A percentile compares a stretch with the other conserved stretches of the same genome.
Evolutionary conservation across 2,888 invertebrate genomes (phyloP).

Genomic region (Zelleria hepariella): DNA sequence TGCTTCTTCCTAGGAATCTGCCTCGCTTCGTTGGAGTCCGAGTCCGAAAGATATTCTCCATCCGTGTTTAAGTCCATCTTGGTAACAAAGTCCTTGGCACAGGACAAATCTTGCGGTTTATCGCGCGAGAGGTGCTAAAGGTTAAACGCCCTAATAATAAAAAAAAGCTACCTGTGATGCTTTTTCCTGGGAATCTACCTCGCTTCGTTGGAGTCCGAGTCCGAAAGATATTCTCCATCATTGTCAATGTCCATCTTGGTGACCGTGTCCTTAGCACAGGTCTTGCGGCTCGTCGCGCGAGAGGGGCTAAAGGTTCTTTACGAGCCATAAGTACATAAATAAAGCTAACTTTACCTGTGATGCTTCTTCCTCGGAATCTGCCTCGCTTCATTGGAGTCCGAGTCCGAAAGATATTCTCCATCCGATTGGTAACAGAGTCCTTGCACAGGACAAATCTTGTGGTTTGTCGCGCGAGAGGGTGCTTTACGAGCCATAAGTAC

Average conservation of each 20-base stretch:
- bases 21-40: conserved; percentile 64
- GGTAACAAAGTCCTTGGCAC: conserved; percentile 55
- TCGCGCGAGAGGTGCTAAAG: conserved; percentile 25
- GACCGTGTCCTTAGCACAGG: conserved; percentile 65
- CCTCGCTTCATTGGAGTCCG: conserved; percentile 64
- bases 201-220: conserved; percentile 66
- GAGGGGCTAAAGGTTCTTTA: not conserved
- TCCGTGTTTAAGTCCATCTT: conserved; percentile 71
- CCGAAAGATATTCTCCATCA: conserved; percentile 66
- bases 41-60: conserved; percentile 66
- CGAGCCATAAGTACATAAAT: too few species aligned
- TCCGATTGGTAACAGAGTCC: conserved; percentile 52
- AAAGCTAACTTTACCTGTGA: too few species aligned
- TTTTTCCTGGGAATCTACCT: conserved; percentile 61
- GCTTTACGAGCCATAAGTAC: conserved; percentile 14
- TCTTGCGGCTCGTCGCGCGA: conserved; percentile 66
- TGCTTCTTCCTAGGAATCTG: conserved; percentile 62
- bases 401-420: conserved; percentile 71
- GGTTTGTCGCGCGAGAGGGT: conserved; percentile 69
- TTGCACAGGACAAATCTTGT: conserved; percentile 76
- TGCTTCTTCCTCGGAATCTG: conserved; percentile 62
- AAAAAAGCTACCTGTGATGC: conserved; percentile 47
- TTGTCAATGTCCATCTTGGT: conserved; percentile 67
- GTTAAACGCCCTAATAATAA: not conserved
- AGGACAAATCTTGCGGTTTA: conserved; percentile 68